Evolutionary conservation across 92 coral and sea anemone species (phyloP), one percentile per base, ranked within the genome.

Genomic region (Muricea muricata): DNA sequence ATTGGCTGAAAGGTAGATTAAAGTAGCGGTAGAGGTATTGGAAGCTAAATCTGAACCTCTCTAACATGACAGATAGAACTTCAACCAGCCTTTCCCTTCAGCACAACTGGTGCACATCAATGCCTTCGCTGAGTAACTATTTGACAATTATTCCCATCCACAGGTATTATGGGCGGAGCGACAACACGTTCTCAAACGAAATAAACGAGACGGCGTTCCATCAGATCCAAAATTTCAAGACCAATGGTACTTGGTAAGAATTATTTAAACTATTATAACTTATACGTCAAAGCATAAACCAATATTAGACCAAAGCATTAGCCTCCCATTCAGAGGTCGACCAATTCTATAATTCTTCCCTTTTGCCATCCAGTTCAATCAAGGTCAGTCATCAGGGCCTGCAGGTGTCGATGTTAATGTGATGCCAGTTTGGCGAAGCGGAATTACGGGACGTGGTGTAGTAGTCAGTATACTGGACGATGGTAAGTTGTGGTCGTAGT

Each of bases 331-430:
- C n/a, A n/a, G n/a, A n/a, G n/a, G n/a, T n/a, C n/a, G n/a, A n/a
- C n/a, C n/a, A n/a, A n/a, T n/a, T n/a, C n/a, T n/a, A n/a, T n/a
- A n/a, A n/a, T n/a, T n/a, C n/a, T n/a, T n/a, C n/a, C n/a, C n/a
- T n/a, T 67, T 25, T 30, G 12, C 20, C 20, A 12, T 29, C 1
- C 28, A 96, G 99, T 83, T 93, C 73, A 96, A 96, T 65, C 90
- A 93, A 79, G 99, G 99, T 37, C 99, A 96, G 84, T 96, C 99
- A 12, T 91, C 99, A 17, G 99, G 99, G 6, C 99, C 99, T 39
- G 93, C 97, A 3, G 99, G 99, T 26, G 99, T 96, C 0, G 99
- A 96, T 69, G 88, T 92, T 54, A 89, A 96, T 75, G 99, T 96
- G 60, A 87, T 90, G 47, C 97, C 99, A 1, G 95, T 93, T 41